Evolutionary conservation across 2,113 vertebrate genomes (phyloP).

Genomic region (Paraplagusia blochii): DNA sequence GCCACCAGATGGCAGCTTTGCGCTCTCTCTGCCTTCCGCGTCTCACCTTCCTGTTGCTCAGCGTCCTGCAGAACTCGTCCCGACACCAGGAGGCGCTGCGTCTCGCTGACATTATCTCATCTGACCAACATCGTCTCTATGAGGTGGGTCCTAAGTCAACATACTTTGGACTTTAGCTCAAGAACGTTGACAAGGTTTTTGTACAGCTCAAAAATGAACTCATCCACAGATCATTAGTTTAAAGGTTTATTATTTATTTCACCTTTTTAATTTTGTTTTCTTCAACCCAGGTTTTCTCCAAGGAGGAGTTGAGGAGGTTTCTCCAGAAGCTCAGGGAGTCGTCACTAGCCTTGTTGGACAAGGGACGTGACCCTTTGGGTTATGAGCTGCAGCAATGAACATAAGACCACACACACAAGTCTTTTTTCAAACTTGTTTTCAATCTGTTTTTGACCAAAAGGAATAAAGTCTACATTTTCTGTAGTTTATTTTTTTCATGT

Average conservation of each 20-base stretch:
- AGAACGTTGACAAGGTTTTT: neutral
- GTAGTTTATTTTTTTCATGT: neutral
- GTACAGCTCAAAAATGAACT: no score
- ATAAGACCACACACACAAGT: neutral
- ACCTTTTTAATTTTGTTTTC: neutral
- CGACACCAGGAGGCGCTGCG: conserved; percentile 92
- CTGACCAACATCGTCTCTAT: conserved; percentile 89
- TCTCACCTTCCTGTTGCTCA: conserved; percentile 89
- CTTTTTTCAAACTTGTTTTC: neutral
- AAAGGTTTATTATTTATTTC: no score
- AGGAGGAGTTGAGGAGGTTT: conserved; percentile 85
- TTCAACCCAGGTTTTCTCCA: conserved; percentile 86
- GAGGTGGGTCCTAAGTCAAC: conserved; percentile 55
- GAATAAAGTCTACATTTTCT: conserved; percentile 45
- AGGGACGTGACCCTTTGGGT: conserved; percentile 86
- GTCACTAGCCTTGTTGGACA: conserved; percentile 85
- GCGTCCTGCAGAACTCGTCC: conserved; percentile 85
- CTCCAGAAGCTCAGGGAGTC: conserved; percentile 87
- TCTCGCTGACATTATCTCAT: conserved; percentile 88
- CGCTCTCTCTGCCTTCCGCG: conserved; percentile 89
- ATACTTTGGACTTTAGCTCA: neutral
- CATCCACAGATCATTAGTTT: no score
- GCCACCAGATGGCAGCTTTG: conserved; percentile 86
- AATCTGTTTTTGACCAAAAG: conserved; percentile 8
- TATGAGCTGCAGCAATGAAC: conserved; percentile 84